These are phyloP conservation scores for Spodoptera frugiperda DNA, from an alignment of 1,140 invertebrate species.

Conservation along the genomic window DNA sequence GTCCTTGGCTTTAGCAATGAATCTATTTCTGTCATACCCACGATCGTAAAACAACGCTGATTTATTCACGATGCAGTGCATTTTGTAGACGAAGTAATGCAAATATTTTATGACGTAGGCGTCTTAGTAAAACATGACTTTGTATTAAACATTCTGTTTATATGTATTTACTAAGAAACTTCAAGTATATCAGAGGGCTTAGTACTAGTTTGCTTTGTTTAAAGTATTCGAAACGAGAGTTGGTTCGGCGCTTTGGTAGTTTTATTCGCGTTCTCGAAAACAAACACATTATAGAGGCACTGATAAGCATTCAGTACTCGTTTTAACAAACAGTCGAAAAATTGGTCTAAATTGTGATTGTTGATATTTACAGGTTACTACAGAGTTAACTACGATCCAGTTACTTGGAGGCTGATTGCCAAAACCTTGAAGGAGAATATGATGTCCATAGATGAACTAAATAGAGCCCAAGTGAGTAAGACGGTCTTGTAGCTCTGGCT, in stretches of 20 bases:
- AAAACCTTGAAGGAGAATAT: slow-evolving; percentile 83
- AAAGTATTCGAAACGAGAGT: too few species aligned
- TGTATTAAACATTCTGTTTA: not conserved
- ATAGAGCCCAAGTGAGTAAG: slow-evolving; percentile 89
- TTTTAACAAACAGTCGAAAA: not conserved
- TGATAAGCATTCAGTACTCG: too few species aligned
- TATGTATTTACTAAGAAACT: too few species aligned
- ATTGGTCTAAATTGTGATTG: not conserved
- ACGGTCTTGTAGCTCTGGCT: not conserved
- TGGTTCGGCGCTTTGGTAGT: too few species aligned
- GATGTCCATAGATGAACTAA: slow-evolving; percentile 88
- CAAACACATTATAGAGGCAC: too few species aligned
- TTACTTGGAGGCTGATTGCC: slow-evolving; percentile 89
- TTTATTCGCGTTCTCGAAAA: too few species aligned
- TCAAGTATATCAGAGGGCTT: too few species aligned
- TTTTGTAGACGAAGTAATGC: not conserved
- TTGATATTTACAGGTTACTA: slow-evolving; percentile 89
- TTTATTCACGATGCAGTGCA: slow-evolving; percentile 30
- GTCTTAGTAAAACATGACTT: not conserved
- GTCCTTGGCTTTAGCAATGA: slow-evolving; percentile 44
- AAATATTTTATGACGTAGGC: not conserved
- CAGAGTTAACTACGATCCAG: slow-evolving; percentile 91
- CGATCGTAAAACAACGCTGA: slow-evolving; percentile 25
- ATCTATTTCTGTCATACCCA: slow-evolving; percentile 37
- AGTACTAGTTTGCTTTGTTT: too few species aligned